Base-by-base conservation (phyloP, 1,140 invertebrate genomes). In the Luehdorfia chinensis region DNA sequence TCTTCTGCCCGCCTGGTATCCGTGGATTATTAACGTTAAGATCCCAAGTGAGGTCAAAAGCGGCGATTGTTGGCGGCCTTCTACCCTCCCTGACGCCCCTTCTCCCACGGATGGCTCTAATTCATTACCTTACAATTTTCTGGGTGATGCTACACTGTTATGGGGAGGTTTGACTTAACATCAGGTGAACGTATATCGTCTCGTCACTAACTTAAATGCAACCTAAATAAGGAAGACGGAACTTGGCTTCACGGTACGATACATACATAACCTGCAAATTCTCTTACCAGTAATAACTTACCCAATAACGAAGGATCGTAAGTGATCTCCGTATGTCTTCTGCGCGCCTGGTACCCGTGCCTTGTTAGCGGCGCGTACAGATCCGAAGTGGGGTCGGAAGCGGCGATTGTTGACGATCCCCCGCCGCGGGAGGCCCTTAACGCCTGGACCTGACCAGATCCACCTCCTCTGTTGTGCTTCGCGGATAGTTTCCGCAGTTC, bases 401-500 rank as follows among this genome's bases (percentile, higher is more conserved):
- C 79, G 12, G 87, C 76, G 0, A 72, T 61, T 14, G 87, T 77
- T 28, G 87, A 70, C 15, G 87, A 67, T 0, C 66, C 66, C 9
- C 76, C 68, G 6, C 75, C 75, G 4, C 80, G 68, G n/a, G 78
- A 70, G 8, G 58, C 51, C 0, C 60, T 37, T 44, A 50, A 45
- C 0, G 46, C 50, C 11, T 56, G 51, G 8, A 56, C 64, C 2
- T 50, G 19, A 0, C 65, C 73, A 1, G 12, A 25, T 2, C 59
- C 46, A 2, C 65, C 64, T 3, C 87, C 75, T 0, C 73, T 72
- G 1, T 58, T 47, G 34, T 89, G 84, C 3, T 80, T 72, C 1
- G 63, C 59, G n/a, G 67, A 48, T 12, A 92, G 68, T 58, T 90
- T 92, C 15, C 90, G 87, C 1, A 91, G 55, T 51, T 91, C 89